Base-by-base conservation (phyloP, 1,140 invertebrate genomes). In the Mya arenaria region DNA sequence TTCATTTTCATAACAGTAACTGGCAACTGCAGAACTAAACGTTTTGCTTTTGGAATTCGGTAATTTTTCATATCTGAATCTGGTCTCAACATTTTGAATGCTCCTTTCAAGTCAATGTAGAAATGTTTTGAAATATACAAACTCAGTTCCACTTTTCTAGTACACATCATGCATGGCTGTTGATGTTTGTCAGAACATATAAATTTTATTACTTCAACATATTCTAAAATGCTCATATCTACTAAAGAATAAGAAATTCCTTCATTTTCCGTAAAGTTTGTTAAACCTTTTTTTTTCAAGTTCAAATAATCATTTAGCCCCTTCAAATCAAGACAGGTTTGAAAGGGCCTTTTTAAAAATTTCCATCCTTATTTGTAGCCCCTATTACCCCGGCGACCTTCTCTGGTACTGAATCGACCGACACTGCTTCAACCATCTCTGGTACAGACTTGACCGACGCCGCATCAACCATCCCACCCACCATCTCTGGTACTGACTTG, bases 21-120 rank as follows among this genome's bases (percentile, higher is more conserved):
- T 23, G 55, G 55, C 55, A 58, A 58, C 55, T 58, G 55, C 30
- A 58, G 30, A 23, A 58, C 55, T 28, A 58, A 58, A 58, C 55
- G 55, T 58, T 58, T 58, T 58, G 55, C 55, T 28, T 58, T 58
- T 58, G 55, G 55, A 58, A 58, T 58, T 58, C 55, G n/a, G 55
- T 58, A 58, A 58, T 58, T 58, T 58, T 58, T 58, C 55, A 58
- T 58, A 58, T 58, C 55, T 58, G 55, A 58, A 58, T 58, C 55
- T 19, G 55, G 55, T 23, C 55, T 58, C 30, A 58, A 58, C n/a
- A 58, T 5, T 58, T 28, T 58, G 30, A 58, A 58, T 58, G 55
- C 55, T 23, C 55, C 30, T 58, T 58, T 58, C n/a, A 58, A 28
- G 30, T 58, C 55, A 58, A 58, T 28, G n/a, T 23, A 58, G 55